Conservation (phyloP, 2,113 vertebrate genomes). For the Anser brachyrhynchus region DNA sequence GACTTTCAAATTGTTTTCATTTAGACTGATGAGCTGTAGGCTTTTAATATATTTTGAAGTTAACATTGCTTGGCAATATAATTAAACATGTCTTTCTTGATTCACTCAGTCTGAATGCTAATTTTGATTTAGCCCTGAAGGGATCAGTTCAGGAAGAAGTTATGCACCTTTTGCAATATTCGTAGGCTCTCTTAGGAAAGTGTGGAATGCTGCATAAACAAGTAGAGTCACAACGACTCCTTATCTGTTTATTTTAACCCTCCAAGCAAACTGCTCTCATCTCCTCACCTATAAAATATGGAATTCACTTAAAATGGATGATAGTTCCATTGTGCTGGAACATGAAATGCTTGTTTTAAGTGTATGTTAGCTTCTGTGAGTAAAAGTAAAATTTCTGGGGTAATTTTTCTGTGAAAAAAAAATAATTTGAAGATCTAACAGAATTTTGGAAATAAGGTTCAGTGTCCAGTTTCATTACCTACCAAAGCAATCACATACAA, state of each 20-base stretch:
- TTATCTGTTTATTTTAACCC: constrained; percentile 42
- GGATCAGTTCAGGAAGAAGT: constrained; percentile 45
- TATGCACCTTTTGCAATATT: constrained; percentile 22
- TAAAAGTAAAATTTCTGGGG: neutral
- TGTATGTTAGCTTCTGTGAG: neutral
- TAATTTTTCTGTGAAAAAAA: neutral
- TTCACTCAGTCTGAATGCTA: constrained; percentile 42
- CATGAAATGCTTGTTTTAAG: neutral
- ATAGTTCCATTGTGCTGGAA: neutral
- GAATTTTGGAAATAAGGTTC: neutral
- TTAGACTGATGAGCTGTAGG: neutral
- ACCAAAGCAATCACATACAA: neutral
- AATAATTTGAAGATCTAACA: neutral
- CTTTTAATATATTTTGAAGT: constrained; percentile 51
- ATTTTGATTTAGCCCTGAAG: constrained; percentile 56
- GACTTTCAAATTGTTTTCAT: constrained; percentile 1
- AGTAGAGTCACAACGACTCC: constrained; percentile 40
- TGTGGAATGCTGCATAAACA: constrained; percentile 50
- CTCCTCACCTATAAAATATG: neutral
- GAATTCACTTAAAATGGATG: constrained; percentile 23
- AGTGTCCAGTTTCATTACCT: neutral
- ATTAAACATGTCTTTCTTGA: constrained; percentile 58
- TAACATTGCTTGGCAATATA: constrained; percentile 58
- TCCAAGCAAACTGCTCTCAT: neutral
- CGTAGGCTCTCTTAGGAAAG: constrained; percentile 35